Evolutionary conservation across 2,113 vertebrate species (phyloP), one percentile per base, ranked within the genome.

Genomic region (Agelaius phoeniceus): DNA sequence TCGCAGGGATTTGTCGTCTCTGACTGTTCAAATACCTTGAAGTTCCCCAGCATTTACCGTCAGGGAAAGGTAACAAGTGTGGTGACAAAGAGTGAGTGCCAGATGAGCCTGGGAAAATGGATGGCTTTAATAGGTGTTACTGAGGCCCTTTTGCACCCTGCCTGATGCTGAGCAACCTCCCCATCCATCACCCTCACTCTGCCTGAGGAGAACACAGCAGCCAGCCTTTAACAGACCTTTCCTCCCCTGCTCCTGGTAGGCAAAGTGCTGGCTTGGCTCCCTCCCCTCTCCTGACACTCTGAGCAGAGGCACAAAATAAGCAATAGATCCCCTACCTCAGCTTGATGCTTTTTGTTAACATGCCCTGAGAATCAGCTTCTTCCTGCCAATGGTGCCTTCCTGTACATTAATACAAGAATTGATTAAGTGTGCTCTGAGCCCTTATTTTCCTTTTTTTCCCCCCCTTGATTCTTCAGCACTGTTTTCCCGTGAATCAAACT

Each of bases 71-170:
- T 95, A 95, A 91, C 89, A 87, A 95, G 95, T 92, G 88, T 72
- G 85, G 91, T 96, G 94, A 97, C 96, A 93, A 87, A 95, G 96
- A 97, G 71, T 90, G 87, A 97, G 89, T 92, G 85, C 87, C 88
- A 80, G 81, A 82, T 48, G 85, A 89, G 90, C 74, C 92, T 69
- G 80, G 89, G 86, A 85, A 81, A 95, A 95, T 89, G 76, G 92
- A 97, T 97, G 84, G 96, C 93, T 95, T 90, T 95, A 96, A 97
- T 94, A 90, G 96, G 68, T 74, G 88, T 86, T 58, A 44, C 88
- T 27, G 82, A 94, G 93, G 62, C 87, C 87, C 83, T 55, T 82
- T 58, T 84, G 90, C 93, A 83, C 93, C 78, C 78, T 93, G 88
- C 94, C 85, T 94, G 91, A 68, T 0, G 49, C 78, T 59, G 82